Evolutionary conservation across 2,797 vertebrate genomes (phyloP).

Genomic region (Manis crassicaudata): DNA sequence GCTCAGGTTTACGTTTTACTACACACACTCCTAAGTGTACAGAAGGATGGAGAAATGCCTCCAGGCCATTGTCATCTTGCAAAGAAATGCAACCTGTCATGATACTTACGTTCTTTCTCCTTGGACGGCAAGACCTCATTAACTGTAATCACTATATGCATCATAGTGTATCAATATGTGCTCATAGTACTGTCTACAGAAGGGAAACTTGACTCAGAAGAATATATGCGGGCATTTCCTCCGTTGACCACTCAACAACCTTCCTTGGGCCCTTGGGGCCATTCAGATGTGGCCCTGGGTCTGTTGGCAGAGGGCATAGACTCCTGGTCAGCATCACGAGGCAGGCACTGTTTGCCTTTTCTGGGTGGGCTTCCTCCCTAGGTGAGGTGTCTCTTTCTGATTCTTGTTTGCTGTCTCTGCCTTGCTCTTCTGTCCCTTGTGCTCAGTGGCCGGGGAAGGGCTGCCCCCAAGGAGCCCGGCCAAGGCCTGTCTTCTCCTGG

Average conservation of each 20-base stretch:
- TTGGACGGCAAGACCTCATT: not conserved
- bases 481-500: not conserved
- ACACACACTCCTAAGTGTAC: fast-evolving
- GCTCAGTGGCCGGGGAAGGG: not conserved
- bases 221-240: not conserved
- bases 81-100: fast-evolving
- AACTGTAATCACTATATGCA: too few relatives aligned
- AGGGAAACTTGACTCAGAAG: not conserved
- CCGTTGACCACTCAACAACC: fast-evolving
- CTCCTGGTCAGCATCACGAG: fast-evolving
- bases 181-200: fast-evolving
- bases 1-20: not conserved
- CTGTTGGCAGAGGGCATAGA: not conserved
- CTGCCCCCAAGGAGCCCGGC: fast-evolving
- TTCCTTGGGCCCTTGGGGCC: not conserved
- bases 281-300: too few relatives aligned
- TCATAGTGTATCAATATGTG: fast-evolving
- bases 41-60: fast-evolving
- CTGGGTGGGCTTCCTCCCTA: too few relatives aligned
- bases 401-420: not conserved
- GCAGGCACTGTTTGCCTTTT: not conserved
- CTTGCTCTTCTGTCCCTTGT: not conserved
- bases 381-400: not conserved
- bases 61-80: fast-evolving
- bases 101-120: not conserved